These are phyloP conservation scores for Omphaloscelis lunosa DNA, from an alignment of 2,888 invertebrate genomes.

Conservation along the genomic window DNA sequence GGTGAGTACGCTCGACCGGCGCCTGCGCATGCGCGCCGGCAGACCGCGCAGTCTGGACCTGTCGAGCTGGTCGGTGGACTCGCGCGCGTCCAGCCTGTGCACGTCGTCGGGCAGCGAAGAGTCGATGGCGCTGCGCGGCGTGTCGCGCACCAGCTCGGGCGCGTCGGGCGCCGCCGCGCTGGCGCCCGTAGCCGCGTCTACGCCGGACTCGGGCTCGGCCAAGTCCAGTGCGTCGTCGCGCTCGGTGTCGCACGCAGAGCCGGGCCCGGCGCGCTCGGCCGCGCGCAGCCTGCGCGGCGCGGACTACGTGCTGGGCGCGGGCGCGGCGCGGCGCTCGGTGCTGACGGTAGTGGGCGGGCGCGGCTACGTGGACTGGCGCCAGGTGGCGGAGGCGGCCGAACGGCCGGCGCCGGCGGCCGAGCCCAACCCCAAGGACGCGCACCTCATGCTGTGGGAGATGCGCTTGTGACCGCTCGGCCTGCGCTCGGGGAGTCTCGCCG, in stretches of 20 bases:
- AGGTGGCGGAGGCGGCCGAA: conserved; percentile 92
- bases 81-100: conserved; percentile 94
- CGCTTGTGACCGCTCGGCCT: conserved; percentile 80
- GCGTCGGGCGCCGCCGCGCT: conserved; percentile 92
- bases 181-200: conserved; percentile 89
- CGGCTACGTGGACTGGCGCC: conserved; percentile 96
- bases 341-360: conserved; percentile 96
- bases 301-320: conserved; percentile 83
- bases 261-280: conserved; percentile 79
- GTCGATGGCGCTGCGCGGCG: conserved; percentile 93
- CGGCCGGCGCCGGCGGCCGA: conserved; percentile 91
- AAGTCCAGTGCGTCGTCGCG: conserved; percentile 86
- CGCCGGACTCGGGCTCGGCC: conserved; percentile 84
- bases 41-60: conserved; percentile 95
- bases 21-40: conserved; percentile 95
- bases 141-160: conserved; percentile 94
- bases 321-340: conserved; percentile 93
- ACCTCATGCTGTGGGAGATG: conserved; percentile 97
- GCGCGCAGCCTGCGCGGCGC: conserved; percentile 85
- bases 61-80: conserved; percentile 97
- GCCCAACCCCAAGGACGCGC: conserved; percentile 96
- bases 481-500: conserved; percentile 30
- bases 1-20: conserved; percentile 95
- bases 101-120: conserved; percentile 97
- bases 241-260: conserved; percentile 80